phyloP scores from a whole-genome alignment of 2,113 vertebrate genomes.

The Dolichotis patagonum region DNA sequence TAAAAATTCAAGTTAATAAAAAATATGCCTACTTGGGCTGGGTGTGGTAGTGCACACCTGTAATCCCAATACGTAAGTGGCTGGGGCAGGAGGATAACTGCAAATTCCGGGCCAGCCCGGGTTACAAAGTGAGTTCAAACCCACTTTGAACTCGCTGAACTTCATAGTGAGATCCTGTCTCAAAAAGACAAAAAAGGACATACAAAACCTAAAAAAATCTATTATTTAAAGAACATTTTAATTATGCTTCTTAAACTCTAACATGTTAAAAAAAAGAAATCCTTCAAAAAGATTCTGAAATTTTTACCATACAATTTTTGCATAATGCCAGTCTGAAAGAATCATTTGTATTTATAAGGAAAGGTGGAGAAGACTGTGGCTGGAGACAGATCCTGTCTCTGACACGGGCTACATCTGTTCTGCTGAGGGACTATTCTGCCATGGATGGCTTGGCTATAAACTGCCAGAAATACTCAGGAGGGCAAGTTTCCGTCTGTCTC shows the following conservation, averaged over 20 bases:
- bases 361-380: conserved; percentile 35
- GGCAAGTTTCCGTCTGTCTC: conserved; percentile 48
- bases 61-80: background rate
- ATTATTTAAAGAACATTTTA: background rate
- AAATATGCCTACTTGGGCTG: background rate
- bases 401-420: conserved; percentile 49
- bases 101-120: background rate
- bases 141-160: background rate
- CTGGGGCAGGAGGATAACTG: background rate
- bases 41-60: background rate
- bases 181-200: background rate
- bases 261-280: background rate
- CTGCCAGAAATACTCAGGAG: conserved; percentile 63
- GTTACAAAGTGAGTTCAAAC: background rate
- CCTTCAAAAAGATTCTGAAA: conserved; percentile 18
- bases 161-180: background rate
- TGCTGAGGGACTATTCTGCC: conserved; percentile 58
- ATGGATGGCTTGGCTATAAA: conserved; percentile 52
- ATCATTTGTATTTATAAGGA: conserved; percentile 54
- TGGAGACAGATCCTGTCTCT: conserved; percentile 53
- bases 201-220: background rate
- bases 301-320: conserved; percentile 33
- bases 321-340: background rate
- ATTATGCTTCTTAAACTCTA: background rate
- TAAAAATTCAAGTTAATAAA: conserved; percentile 33